These are phyloP conservation scores for Dryobota labecula DNA, from an alignment of 2,888 invertebrate species.

Conservation along the genomic window DNA sequence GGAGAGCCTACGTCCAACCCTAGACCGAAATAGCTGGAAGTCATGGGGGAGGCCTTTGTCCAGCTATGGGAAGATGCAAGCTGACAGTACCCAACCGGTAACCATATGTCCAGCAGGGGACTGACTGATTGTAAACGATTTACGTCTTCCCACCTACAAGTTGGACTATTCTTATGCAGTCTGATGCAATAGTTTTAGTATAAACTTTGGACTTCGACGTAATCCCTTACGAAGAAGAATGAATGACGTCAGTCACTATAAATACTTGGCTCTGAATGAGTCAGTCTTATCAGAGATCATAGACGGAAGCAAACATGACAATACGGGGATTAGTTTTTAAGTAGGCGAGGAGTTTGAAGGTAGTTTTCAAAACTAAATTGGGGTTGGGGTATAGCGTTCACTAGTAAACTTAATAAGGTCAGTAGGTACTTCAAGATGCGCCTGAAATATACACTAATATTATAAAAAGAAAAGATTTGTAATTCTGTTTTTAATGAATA, in stretches of 20 bases:
- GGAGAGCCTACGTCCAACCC: not conserved
- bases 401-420: no score
- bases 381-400: not conserved
- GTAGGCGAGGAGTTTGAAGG: not conserved
- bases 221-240: constrained; percentile 11
- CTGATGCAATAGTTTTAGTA: not conserved
- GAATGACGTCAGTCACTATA: constrained; percentile 21
- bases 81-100: no score
- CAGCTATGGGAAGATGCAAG: not conserved
- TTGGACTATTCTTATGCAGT: not conserved
- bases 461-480: no score
- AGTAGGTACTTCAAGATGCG: not conserved
- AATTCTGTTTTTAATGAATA: no score
- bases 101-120: not conserved
- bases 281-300: constrained; percentile 14
- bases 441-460: no score
- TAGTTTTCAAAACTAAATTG: not conserved
- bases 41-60: not conserved
- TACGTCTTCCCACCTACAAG: not conserved
- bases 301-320: constrained; percentile 19
- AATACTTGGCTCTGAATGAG: constrained; percentile 26
- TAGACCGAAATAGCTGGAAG: not conserved
- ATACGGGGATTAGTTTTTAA: not conserved
- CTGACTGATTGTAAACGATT: not conserved
- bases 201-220: constrained; percentile 3